A percentile compares a stretch with the other conserved stretches of the same genome.
Conservation (phyloP, 2,888 invertebrate genomes). For the Microctonus hyperodae region DNA sequence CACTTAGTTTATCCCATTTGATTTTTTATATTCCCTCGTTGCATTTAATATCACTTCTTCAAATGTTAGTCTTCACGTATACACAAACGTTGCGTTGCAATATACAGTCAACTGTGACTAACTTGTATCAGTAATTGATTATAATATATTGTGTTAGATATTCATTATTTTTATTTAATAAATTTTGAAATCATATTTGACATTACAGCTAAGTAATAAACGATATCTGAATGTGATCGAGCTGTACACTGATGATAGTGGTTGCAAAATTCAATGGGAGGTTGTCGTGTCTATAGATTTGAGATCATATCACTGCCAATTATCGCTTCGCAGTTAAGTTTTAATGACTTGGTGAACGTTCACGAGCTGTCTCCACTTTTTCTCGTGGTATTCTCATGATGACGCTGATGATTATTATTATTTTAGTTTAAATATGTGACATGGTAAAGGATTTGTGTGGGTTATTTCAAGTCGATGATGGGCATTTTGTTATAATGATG, state of each 20-base stretch:
- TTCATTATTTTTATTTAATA: slow-evolving; percentile 11
- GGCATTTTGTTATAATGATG: slow-evolving; percentile 26
- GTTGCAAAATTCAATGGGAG: not conserved
- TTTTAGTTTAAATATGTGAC: slow-evolving; percentile 5
- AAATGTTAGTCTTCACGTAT: slow-evolving; percentile 5
- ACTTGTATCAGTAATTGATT: slow-evolving; percentile 1
- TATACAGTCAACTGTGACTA: not conserved
- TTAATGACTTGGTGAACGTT: slow-evolving; percentile 41
- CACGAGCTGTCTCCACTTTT: slow-evolving; percentile 34
- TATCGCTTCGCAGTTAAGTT: slow-evolving; percentile 41
- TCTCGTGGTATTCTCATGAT: slow-evolving; percentile 28
- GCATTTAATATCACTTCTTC: slow-evolving; percentile 14
- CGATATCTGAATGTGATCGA: not conserved
- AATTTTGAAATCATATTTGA: not conserved
- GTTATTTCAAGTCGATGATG: slow-evolving; percentile 19
- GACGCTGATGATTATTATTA: slow-evolving; percentile 2
- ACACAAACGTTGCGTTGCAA: slow-evolving; percentile 17
- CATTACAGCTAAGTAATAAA: not conserved
- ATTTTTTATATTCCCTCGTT: slow-evolving; percentile 12
- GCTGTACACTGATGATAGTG: not conserved
- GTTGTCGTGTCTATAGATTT: slow-evolving; percentile 42
- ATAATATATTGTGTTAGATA: not conserved
- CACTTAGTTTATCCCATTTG: slow-evolving; percentile 6
- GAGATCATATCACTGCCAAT: slow-evolving; percentile 46
- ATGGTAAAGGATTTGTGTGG: slow-evolving; percentile 13